These are phyloP conservation scores for Xylophagus ater DNA, from an alignment of 2,888 invertebrate species.

Conservation along the genomic window DNA sequence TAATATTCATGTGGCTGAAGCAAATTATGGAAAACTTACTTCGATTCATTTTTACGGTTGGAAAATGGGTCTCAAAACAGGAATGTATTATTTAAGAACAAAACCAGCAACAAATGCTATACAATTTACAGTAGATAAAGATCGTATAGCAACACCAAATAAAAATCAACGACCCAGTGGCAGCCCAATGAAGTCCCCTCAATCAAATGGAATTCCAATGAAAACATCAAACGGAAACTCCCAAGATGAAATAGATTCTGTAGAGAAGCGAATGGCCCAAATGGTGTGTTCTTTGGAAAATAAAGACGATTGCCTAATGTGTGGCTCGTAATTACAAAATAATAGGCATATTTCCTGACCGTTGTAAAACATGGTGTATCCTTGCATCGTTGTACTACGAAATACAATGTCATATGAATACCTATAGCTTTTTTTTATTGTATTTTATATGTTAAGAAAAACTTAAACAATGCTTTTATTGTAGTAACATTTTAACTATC, in stretches of 20 bases:
- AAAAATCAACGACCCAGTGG: neutral
- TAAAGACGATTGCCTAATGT: slow-evolving; percentile 78
- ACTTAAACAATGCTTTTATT: no score
- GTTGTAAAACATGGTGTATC: no score
- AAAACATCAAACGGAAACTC: neutral
- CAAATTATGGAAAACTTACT: slow-evolving; percentile 84
- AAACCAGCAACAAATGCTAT: slow-evolving; percentile 94
- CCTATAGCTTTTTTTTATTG: no score
- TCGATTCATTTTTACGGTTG: slow-evolving; percentile 99
- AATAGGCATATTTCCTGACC: no score
- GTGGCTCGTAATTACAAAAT: slow-evolving; percentile 55
- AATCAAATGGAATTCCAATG: slow-evolving; percentile 9
- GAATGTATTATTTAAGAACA: slow-evolving; percentile 96
- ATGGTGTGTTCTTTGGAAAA: slow-evolving; percentile 80
- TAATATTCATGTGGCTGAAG: slow-evolving; percentile 93
- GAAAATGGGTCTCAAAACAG: slow-evolving; percentile 94
- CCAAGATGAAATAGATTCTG: neutral
- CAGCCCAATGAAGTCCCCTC: neutral
- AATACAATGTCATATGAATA: no score
- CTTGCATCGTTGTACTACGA: no score
- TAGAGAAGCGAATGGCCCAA: slow-evolving; percentile 52
- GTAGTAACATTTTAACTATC: no score
- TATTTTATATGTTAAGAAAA: no score
- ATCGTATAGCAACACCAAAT: slow-evolving; percentile 39
- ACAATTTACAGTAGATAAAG: slow-evolving; percentile 95